These are phyloP conservation scores for Caenorhabditis panamensis DNA, from an alignment of 2,888 invertebrate genomes.

Conservation along the genomic window DNA sequence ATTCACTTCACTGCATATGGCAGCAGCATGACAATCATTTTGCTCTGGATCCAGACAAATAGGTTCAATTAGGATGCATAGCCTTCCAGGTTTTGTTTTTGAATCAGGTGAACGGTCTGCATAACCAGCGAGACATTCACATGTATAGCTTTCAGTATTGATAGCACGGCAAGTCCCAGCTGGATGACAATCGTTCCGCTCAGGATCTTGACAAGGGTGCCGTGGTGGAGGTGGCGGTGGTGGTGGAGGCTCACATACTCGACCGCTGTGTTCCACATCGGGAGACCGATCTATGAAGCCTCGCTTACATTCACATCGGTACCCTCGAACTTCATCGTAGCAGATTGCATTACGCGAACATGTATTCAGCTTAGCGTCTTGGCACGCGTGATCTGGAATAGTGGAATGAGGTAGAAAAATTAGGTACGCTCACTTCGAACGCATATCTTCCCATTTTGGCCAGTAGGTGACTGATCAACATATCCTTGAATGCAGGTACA, in stretches of 20 bases:
- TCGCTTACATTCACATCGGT: conserved; percentile 80
- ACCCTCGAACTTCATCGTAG: conserved; percentile 77
- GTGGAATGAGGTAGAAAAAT: not conserved
- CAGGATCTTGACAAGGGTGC: conserved; percentile 81
- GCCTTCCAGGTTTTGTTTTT: conserved; percentile 71
- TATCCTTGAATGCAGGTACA: conserved; percentile 81
- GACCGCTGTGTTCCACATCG: conserved; percentile 70
- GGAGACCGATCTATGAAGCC: conserved; percentile 79
- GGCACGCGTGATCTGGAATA: conserved; percentile 79
- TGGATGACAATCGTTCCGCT: conserved; percentile 79
- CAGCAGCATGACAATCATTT: conserved; percentile 81
- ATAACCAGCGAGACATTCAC: conserved; percentile 80
- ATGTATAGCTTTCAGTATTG: conserved; percentile 79
- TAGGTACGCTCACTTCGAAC: conserved; percentile 73
- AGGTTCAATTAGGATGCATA: conserved; percentile 76
- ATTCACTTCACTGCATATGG: conserved; percentile 77
- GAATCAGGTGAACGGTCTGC: conserved; percentile 77
- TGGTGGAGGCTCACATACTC: conserved; percentile 79
- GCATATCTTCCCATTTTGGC: conserved; percentile 77
- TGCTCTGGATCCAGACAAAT: conserved; percentile 78
- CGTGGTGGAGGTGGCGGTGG: conserved; percentile 77
- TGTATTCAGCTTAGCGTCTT: conserved; percentile 79
- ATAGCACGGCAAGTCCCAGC: conserved; percentile 79
- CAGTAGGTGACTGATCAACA: conserved; percentile 78
- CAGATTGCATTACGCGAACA: conserved; percentile 81